These are phyloP conservation scores for Styela clava DNA, from an alignment of 23 tunicate genomes.

Conservation along the genomic window DNA sequence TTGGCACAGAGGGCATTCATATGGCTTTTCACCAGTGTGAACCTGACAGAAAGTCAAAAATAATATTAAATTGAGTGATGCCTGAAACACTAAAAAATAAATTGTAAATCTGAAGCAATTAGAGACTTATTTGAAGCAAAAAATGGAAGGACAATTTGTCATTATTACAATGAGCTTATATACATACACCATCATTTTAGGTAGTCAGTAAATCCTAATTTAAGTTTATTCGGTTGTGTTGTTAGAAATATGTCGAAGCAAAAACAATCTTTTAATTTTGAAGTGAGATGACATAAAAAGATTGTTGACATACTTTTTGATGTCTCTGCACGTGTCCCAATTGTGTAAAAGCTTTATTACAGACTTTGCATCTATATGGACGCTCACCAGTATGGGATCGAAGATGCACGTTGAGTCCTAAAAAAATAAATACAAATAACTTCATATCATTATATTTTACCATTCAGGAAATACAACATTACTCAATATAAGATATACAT, in stretches of 20 bases:
- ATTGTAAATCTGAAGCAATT: not conserved
- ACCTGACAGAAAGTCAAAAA: slow-evolving; percentile 23
- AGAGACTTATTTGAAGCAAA: not conserved
- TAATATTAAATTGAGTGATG: not conserved
- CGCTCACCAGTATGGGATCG: slow-evolving; percentile 29
- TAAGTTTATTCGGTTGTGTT: no score
- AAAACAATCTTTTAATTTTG: no score
- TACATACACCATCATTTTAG: no score
- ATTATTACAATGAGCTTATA: no score
- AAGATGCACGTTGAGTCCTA: slow-evolving; percentile 24
- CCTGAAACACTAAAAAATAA: no score
- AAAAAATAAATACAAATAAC: not conserved
- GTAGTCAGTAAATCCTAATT: no score
- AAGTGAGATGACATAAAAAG: no score
- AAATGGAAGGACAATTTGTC: no score
- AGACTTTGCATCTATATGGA: slow-evolving; percentile 35
- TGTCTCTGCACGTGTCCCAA: slow-evolving; percentile 46
- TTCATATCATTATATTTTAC: no score
- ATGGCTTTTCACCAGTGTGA: slow-evolving; percentile 63
- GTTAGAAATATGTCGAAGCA: no score
- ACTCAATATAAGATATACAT: no score
- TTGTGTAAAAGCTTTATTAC: slow-evolving; percentile 36
- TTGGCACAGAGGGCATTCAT: slow-evolving; percentile 44
- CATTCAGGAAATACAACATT: no score
- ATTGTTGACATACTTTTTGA: slow-evolving; percentile 49